phyloP scores from a whole-genome alignment of 1,140 invertebrate species.

The Drosophila pseudoobscura region DNA sequence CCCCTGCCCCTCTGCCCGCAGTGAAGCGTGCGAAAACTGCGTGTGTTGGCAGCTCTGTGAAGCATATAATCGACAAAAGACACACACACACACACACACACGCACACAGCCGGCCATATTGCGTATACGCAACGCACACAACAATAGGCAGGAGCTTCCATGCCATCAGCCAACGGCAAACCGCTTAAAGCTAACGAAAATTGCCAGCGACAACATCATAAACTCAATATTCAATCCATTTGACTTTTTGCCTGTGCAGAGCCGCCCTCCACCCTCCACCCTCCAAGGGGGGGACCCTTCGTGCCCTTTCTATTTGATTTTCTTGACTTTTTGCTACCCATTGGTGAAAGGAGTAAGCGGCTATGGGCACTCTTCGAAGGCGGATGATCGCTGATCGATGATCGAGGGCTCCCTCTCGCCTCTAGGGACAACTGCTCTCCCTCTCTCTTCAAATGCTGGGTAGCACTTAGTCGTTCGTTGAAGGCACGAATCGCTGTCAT shows the following conservation, averaged over 20 bases:
- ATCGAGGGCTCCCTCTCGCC: too few relatives aligned
- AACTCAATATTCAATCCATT: slow-evolving; percentile 82
- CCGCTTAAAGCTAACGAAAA: slow-evolving; percentile 79
- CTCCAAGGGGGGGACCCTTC: too few relatives aligned
- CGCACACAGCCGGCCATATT: slow-evolving; percentile 22
- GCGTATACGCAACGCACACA: slow-evolving; percentile 48
- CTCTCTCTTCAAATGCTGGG: too few relatives aligned
- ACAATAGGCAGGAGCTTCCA: not conserved
- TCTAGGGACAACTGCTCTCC: too few relatives aligned
- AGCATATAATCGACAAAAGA: slow-evolving; percentile 77
- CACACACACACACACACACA: slow-evolving; percentile 12
- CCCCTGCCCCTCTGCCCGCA: not conserved
- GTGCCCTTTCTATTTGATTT: slow-evolving; percentile 29
- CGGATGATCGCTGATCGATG: too few relatives aligned
- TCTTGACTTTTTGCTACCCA: slow-evolving; percentile 12
- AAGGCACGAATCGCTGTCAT: slow-evolving; percentile 18
- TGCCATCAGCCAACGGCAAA: slow-evolving; percentile 47
- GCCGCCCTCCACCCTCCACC: not conserved
- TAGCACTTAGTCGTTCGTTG: too few relatives aligned
- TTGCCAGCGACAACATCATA: slow-evolving; percentile 81
- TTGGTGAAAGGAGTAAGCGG: not conserved
- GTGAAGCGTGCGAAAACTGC: slow-evolving; percentile 49
- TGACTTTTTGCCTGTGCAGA: slow-evolving; percentile 68
- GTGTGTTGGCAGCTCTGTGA: slow-evolving; percentile 72
- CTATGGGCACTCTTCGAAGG: not conserved